Conservation (phyloP, 2,888 invertebrate genomes). For the Dynastes maya region DNA sequence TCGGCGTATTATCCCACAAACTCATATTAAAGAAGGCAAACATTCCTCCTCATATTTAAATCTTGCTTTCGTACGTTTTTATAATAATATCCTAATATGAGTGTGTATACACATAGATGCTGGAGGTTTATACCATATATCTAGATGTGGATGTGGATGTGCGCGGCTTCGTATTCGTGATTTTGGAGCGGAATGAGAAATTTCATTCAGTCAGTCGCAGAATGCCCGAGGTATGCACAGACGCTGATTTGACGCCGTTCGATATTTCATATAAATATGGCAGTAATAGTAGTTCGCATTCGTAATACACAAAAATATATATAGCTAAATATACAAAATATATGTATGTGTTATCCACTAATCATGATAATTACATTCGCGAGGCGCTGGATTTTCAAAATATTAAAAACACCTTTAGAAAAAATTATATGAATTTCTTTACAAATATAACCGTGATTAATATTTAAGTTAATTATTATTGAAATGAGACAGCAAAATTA, state of each 20-base stretch:
- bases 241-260: slow-evolving; percentile 14
- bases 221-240: slow-evolving; percentile 15
- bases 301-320: no score
- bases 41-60: slow-evolving; percentile 40
- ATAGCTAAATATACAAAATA: no score
- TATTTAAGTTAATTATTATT: no score
- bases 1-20: slow-evolving; percentile 26
- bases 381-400: no score
- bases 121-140: not conserved
- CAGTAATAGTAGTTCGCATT: not conserved
- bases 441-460: no score
- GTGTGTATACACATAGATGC: slow-evolving; percentile 11
- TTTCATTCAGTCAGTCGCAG: slow-evolving; percentile 29
- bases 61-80: slow-evolving; percentile 34
- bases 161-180: slow-evolving; percentile 11
- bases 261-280: slow-evolving; percentile 19
- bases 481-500: no score
- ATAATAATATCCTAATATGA: slow-evolving; percentile 20
- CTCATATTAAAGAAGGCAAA: slow-evolving; percentile 41
- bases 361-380: no score
- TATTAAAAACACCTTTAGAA: no score
- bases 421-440: no score
- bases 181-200: slow-evolving; percentile 25
- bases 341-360: no score
- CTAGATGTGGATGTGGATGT: slow-evolving; percentile 6